Conservation (phyloP, 1,140 invertebrate genomes). For the Mercenaria mercenaria region DNA sequence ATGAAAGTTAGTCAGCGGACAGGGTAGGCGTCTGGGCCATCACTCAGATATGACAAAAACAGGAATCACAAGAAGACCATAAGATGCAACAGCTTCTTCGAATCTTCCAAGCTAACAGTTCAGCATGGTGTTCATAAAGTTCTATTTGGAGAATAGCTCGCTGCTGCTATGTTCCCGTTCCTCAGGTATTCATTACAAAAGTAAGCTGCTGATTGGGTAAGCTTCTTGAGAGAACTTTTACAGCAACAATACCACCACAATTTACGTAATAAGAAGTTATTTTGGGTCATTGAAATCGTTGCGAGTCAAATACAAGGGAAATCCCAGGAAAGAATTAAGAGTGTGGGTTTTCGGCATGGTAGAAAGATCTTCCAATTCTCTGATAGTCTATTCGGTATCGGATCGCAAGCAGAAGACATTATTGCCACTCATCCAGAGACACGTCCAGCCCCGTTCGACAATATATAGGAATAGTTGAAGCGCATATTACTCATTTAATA, state of each 20-base stretch:
- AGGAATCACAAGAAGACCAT: not conserved
- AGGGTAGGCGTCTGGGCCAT: not conserved
- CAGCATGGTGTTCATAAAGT: not conserved
- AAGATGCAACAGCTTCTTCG: not conserved
- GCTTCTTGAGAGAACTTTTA: not conserved
- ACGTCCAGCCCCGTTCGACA: not conserved
- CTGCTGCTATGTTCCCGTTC: not conserved
- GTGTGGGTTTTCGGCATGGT: conserved; percentile 19
- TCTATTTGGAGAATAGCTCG: not conserved
- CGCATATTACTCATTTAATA: not conserved
- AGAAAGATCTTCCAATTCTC: not conserved
- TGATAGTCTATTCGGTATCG: not conserved
- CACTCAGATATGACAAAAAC: not conserved
- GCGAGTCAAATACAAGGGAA: not conserved
- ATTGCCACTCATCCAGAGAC: not conserved
- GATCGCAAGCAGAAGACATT: not conserved
- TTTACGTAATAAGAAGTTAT: not conserved
- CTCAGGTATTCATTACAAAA: not conserved
- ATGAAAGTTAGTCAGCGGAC: not conserved
- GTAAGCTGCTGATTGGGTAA: not conserved
- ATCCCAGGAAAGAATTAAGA: not conserved
- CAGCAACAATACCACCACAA: not conserved
- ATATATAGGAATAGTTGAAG: not conserved
- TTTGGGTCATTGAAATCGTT: not conserved
- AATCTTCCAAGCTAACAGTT: not conserved